A percentile compares a stretch with the other conserved stretches of the same genome.
These are phyloP conservation scores for Chitala chitala DNA, from an alignment of 2,113 vertebrate species.

Conservation along the genomic window DNA sequence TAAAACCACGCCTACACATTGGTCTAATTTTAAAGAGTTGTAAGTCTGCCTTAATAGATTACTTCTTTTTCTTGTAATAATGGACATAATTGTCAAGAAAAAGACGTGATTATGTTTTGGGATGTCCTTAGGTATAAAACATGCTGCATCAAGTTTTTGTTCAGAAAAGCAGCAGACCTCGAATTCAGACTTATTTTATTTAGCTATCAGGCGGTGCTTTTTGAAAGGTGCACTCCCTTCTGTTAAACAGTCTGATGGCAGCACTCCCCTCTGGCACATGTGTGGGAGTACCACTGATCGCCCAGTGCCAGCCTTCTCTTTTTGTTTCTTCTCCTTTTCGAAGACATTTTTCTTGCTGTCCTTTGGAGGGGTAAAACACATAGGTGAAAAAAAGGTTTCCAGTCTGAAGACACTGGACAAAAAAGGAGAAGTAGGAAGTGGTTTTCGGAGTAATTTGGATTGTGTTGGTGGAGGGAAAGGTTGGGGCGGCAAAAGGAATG, in stretches of 20 bases:
- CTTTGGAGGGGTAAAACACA: neutral
- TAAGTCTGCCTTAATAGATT: constrained; percentile 1
- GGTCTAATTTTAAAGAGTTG: neutral
- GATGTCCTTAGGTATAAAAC: neutral
- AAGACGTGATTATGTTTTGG: constrained; percentile 1
- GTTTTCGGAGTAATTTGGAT: constrained; percentile 39
- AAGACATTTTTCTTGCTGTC: constrained; percentile 46
- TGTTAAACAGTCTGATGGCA: constrained; percentile 34
- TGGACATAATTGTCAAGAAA: neutral
- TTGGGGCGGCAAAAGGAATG: neutral
- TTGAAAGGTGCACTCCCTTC: constrained; percentile 33
- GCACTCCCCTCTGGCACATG: constrained; percentile 22
- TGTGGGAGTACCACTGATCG: constrained; percentile 53
- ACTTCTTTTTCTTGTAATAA: neutral
- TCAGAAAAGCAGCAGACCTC: neutral
- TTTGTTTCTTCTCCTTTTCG: constrained; percentile 61
- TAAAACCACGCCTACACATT: neutral
- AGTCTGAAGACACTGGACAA: constrained; percentile 66
- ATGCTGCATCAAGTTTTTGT: neutral
- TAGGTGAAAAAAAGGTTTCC: constrained; percentile 55
- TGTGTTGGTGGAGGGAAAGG: constrained; percentile 51
- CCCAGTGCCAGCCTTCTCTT: constrained; percentile 51
- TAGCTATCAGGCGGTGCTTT: constrained; percentile 26
- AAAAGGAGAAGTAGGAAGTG: constrained; percentile 50
- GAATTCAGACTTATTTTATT: neutral